Evolutionary conservation across 2,888 invertebrate species (phyloP), one percentile per base, ranked within the genome.

Genomic region (Meteorus cinctellus): DNA sequence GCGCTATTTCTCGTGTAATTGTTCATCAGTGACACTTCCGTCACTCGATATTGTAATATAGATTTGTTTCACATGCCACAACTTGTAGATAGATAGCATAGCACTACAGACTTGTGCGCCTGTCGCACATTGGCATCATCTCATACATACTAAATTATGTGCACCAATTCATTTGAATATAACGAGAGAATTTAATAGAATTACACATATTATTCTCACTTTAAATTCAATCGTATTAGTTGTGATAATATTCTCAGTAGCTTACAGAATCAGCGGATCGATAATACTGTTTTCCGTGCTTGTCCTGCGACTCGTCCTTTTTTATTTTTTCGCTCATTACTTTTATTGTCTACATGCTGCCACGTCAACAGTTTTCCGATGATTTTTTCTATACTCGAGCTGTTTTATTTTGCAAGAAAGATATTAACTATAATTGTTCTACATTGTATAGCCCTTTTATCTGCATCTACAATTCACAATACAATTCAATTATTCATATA

Each of bases 21-120:
- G 74, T 74, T 74, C 67, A 74, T 74, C 74, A 74, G 68, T 19
- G 59, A 31, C 68, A 74, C 74, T 74, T 74, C 74, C 74, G 74
- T 74, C 68, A 74, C 68, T 65, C 36, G 19, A 65, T 36, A 65
- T 65, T n/a, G 65, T 45, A 45, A 27, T 68, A 74, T 74, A 74
- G 68, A 74, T 74, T 74, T 29, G 68, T 74, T 31, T 68, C 62
- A 68, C 68, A 41, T 68, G 62, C 31, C 31, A 34, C 29, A 45
- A 59, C 19, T 68, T 60, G 68, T 69, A 74, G 74, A 74, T 62
- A 29, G 10, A 45, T 29, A 27, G 14, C 14, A 10, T 29, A 27
- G 14, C 12, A 19, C 36, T 36, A n/a, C 2, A 4, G 36, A 1
- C 14, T n/a, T 16, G 14, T 31, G 19, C n/a, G 19, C 10, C 24